Evolutionary conservation across 2,888 invertebrate genomes (phyloP).

Genomic region (Diaprepes abbreviatus): DNA sequence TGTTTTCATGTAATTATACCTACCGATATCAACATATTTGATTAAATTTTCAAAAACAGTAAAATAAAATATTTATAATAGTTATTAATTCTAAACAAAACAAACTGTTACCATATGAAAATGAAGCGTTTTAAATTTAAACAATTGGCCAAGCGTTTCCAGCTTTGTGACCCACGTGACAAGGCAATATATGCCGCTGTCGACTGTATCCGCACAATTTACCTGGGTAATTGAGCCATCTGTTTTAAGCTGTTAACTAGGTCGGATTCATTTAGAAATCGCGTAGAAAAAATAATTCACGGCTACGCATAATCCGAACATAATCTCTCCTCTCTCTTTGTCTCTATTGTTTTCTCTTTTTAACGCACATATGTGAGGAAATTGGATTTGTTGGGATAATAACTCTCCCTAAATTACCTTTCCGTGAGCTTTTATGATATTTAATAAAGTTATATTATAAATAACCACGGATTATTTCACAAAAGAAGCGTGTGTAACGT

Average conservation of each 20-base stretch:
- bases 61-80: too few species aligned
- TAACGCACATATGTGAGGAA: constrained; percentile 32
- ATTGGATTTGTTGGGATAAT: constrained; percentile 41
- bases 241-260: constrained; percentile 43
- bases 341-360: constrained; percentile 18
- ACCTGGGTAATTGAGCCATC: constrained; percentile 50
- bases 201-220: constrained; percentile 45
- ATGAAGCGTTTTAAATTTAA: neutral
- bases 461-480: constrained; percentile 33
- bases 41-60: too few species aligned
- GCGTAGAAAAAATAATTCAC: constrained; percentile 41
- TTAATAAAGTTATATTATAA: constrained; percentile 44
- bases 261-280: constrained; percentile 40
- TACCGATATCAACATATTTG: too few species aligned
- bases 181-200: constrained; percentile 41
- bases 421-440: constrained; percentile 40
- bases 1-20: too few species aligned
- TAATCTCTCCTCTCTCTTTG: constrained; percentile 25
- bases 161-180: constrained; percentile 35
- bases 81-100: too few species aligned
- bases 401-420: constrained; percentile 43
- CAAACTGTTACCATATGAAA: neutral
- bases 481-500: constrained; percentile 22
- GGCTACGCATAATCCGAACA: constrained; percentile 37
- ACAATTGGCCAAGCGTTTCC: neutral